phyloP scores from a whole-genome alignment of 2,797 vertebrate genomes.

The Pipistrellus nathusii region DNA sequence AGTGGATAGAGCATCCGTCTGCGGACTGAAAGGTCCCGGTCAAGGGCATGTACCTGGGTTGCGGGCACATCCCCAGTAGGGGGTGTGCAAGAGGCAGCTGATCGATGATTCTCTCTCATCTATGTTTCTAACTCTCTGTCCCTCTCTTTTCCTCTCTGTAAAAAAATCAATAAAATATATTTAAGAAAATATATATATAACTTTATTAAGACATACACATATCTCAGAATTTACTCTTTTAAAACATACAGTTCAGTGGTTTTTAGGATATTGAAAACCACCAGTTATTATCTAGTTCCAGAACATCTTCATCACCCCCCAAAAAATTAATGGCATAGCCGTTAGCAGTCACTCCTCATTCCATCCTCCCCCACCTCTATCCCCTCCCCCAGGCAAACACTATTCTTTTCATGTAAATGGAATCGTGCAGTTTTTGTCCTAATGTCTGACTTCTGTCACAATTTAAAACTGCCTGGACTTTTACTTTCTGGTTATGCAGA shows the following conservation, averaged over 20 bases:
- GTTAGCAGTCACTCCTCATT: neutral
- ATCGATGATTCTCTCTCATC: too few relatives aligned
- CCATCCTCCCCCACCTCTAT: neutral
- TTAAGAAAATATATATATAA: neutral
- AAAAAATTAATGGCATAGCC: neutral
- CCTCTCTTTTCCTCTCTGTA: too few relatives aligned
- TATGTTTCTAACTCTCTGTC: too few relatives aligned
- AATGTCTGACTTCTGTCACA: conserved; percentile 1
- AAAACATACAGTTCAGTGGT: neutral
- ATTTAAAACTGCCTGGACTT: neutral
- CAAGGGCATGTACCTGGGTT: too few relatives aligned
- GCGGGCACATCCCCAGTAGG: too few relatives aligned
- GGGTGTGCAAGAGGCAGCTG: too few relatives aligned
- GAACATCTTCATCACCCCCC: neutral
- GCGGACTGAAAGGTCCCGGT: too few relatives aligned
- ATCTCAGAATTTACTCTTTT: conserved; percentile 5
- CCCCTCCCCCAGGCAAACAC: neutral
- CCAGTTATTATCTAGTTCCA: neutral
- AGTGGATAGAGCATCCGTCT: too few relatives aligned
- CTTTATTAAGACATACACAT: neutral
- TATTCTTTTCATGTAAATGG: neutral
- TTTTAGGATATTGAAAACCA: conserved; percentile 1
- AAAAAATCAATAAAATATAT: too few relatives aligned
- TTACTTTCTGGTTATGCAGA: neutral
- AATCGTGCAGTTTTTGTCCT: neutral